Evolutionary conservation across 2,797 vertebrate species (phyloP), one percentile per base, ranked within the genome.

Genomic region (Danio kyathit): DNA sequence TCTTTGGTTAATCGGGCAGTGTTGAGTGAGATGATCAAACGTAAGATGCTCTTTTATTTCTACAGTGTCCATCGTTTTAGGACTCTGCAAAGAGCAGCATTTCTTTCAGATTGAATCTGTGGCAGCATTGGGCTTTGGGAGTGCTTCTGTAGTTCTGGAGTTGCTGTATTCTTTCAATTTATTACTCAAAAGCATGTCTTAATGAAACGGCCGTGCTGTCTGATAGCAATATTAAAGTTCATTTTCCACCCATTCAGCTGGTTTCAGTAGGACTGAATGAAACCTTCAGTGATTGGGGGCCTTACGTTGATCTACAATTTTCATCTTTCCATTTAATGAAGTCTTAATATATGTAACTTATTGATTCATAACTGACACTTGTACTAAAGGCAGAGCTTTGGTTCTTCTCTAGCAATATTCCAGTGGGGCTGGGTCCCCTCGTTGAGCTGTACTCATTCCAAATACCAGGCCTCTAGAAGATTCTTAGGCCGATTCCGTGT

Each of bases 351-450:
- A 80, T 67, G 54, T 72, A 84, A 76, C 84, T 80, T 80, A 80
- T 80, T 74, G 61, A 84, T 82, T 71, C 64, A 74, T n/a, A 85
- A 84, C 83, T 83, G 83, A 83, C 83, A 67, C 82, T 78, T 86
- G 82, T 85, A 70, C 43, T 67, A 74, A 72, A 74, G 70, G 69
- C 64, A 71, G 79, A 81, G 38, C 59, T 80, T 81, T 73, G 38
- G 29, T 74, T 85, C 69, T 75, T 79, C 81, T 79, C 57, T 80
- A 88, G 74, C 83, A 85, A 79, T 89, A 70, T 80, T 71, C 41
- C 66, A 65, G 83, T 80, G 89, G 91, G 93, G 92, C 92, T 91
- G 91, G 89, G 89, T 87, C 89, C 92, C 29, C 91, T 81, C 76
- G 74, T 69, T 86, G 52, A 85, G 84, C 56, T 79, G 80, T 81